Conservation (phyloP, 2,888 invertebrate genomes). For the Macrophya alboannulata region DNA sequence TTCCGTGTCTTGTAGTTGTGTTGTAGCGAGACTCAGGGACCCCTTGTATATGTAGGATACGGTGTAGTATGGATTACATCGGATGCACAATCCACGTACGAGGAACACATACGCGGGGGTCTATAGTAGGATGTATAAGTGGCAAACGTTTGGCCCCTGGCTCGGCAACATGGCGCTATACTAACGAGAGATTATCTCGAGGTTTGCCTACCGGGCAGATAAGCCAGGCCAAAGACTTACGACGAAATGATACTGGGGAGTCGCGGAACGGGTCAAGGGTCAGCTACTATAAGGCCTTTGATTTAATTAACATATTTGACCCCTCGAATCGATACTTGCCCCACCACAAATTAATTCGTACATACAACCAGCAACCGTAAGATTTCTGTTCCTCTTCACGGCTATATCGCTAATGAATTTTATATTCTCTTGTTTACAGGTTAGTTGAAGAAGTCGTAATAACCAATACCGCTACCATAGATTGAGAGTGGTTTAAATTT, state of each 20-base stretch:
- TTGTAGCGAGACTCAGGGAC: not conserved
- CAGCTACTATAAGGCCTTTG: conserved; percentile 9
- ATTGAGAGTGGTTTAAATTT: not conserved
- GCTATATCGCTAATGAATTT: conserved; percentile 21
- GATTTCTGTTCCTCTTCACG: not conserved
- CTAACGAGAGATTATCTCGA: conserved; percentile 53
- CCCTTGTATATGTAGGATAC: not conserved
- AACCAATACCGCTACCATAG: not conserved
- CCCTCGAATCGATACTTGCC: conserved; percentile 33
- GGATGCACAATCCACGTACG: not conserved
- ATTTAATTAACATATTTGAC: conserved; percentile 48
- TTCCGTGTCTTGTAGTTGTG: conserved; percentile 33
- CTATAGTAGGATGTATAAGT: not conserved
- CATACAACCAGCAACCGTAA: not conserved
- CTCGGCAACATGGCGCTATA: conserved; percentile 37
- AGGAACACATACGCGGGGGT: not conserved
- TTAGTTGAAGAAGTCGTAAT: conserved; percentile 14
- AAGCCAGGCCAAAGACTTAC: not conserved
- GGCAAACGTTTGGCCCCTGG: conserved; percentile 41
- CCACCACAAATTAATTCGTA: conserved; percentile 35
- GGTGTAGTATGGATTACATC: conserved; percentile 9
- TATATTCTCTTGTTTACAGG: conserved; percentile 34
- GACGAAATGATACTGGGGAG: conserved; percentile 24
- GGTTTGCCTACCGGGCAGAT: conserved; percentile 45
- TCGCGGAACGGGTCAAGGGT: conserved; percentile 5